Conservation (phyloP, 2,888 invertebrate species). For the Caenorhabditis sinica region DNA sequence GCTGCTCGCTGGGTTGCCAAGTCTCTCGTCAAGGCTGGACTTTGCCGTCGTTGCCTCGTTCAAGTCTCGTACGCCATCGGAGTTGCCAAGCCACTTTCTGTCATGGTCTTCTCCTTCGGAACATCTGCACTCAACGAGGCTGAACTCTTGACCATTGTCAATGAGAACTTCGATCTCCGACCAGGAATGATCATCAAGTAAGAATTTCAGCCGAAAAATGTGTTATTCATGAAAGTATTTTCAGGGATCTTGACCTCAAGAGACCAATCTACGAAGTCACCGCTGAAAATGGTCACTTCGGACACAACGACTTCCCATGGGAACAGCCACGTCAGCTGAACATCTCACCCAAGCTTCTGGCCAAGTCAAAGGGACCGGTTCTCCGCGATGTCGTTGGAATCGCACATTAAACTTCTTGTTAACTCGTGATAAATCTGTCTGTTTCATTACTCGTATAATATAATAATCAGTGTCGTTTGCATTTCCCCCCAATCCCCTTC, state of each 20-base stretch:
- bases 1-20: slow-evolving; percentile 99
- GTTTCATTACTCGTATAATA: neutral
- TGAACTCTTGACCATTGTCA: slow-evolving; percentile 91
- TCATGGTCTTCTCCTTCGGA: slow-evolving; percentile 97
- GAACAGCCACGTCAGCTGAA: slow-evolving; percentile 92
- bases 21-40: slow-evolving; percentile 94
- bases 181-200: slow-evolving; percentile 98
- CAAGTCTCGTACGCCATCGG: slow-evolving; percentile 94
- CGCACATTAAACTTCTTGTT: slow-evolving; percentile 65
- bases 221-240: slow-evolving; percentile 27
- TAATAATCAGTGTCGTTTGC: slow-evolving; percentile 6
- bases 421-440: neutral
- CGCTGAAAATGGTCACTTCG: slow-evolving; percentile 98
- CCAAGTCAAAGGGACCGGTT: slow-evolving; percentile 66
- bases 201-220: too few species aligned
- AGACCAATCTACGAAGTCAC: slow-evolving; percentile 98
- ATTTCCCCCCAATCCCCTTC: slow-evolving; percentile 1
- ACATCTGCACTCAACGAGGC: slow-evolving; percentile 91
- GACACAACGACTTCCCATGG: slow-evolving; percentile 96
- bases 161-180: slow-evolving; percentile 96
- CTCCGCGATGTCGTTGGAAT: slow-evolving; percentile 68
- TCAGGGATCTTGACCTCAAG: slow-evolving; percentile 87
- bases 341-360: slow-evolving; percentile 70
- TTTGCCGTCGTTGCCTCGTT: slow-evolving; percentile 96
- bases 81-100: slow-evolving; percentile 96